These are phyloP conservation scores for Drosophila austrosaltans DNA, from an alignment of 2,888 invertebrate species.

Conservation along the genomic window DNA sequence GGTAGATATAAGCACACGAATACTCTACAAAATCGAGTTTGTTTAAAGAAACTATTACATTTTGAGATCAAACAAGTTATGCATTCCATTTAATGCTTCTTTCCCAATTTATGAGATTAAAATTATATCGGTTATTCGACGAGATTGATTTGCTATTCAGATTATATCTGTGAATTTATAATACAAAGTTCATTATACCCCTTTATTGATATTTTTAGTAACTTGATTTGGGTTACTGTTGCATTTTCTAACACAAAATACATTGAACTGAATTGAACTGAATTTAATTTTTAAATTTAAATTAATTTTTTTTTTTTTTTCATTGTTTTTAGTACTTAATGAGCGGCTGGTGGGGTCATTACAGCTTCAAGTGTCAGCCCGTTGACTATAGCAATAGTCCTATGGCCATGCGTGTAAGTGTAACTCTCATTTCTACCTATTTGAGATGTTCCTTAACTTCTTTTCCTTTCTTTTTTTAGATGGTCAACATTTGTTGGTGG, in stretches of 20 bases:
- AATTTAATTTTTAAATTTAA: not conserved
- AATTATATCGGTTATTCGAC: too few species aligned
- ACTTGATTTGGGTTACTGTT: too few species aligned
- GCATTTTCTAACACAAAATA: not conserved
- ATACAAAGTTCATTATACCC: too few species aligned
- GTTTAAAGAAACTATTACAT: too few species aligned
- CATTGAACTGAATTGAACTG: not conserved
- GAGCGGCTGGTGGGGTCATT: constrained; percentile 91
- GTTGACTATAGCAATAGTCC: constrained; percentile 92
- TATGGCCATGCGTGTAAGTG: constrained; percentile 88
- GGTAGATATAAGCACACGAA: constrained; percentile 84
- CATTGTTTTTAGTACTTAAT: constrained; percentile 85
- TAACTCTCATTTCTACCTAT: not conserved
- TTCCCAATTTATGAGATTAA: too few species aligned
- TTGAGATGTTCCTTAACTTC: constrained; percentile 26
- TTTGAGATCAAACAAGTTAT: too few species aligned
- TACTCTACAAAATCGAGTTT: too few species aligned
- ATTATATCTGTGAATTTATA: too few species aligned
- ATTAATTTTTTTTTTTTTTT: too few species aligned
- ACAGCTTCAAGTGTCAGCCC: constrained; percentile 93
- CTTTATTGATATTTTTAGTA: too few species aligned
- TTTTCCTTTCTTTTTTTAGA: constrained; percentile 85
- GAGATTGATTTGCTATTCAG: too few species aligned
- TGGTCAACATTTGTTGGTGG: constrained; percentile 97
- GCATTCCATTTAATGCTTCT: too few species aligned